These are phyloP conservation scores for Hippocampus barbouri DNA, from an alignment of 2,113 vertebrate species.

Conservation along the genomic window DNA sequence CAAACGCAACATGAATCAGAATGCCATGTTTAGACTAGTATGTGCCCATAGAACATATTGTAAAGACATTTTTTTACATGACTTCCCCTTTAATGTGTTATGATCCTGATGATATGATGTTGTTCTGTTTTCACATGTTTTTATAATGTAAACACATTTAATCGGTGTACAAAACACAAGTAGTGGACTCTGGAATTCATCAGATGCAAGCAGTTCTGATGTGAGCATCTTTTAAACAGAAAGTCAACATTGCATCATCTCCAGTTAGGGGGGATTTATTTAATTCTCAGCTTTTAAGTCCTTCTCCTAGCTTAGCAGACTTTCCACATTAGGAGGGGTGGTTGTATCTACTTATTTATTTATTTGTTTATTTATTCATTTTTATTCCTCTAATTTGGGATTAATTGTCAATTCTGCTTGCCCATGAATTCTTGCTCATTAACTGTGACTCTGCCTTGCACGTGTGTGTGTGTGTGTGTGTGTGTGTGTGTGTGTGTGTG, in stretches of 20 bases:
- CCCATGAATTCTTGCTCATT: slow-evolving; percentile 41
- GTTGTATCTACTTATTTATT: no score
- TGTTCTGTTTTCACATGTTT: neutral
- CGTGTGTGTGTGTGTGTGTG: slow-evolving; percentile 23
- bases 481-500: slow-evolving; percentile 30
- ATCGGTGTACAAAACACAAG: neutral
- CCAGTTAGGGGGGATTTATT: slow-evolving; percentile 31
- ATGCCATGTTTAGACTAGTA: no score
- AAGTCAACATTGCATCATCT: slow-evolving; percentile 17
- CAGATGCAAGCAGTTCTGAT: neutral
- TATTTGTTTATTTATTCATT: neutral
- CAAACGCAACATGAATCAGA: no score
- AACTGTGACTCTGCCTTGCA: slow-evolving; percentile 14
- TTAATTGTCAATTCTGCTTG: slow-evolving; percentile 57
- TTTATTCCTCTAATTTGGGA: slow-evolving; percentile 51
- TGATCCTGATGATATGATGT: neutral
- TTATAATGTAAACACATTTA: neutral
- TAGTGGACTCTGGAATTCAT: neutral
- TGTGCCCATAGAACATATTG: no score
- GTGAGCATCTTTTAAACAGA: slow-evolving; percentile 1
- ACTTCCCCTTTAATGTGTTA: neutral
- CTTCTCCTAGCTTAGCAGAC: neutral
- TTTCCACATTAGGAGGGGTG: slow-evolving; percentile 16
- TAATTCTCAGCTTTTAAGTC: slow-evolving; percentile 42
- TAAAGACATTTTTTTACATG: no score